phyloP scores from a whole-genome alignment of 2,888 invertebrate species.

The Polyommatus iphigenia region DNA sequence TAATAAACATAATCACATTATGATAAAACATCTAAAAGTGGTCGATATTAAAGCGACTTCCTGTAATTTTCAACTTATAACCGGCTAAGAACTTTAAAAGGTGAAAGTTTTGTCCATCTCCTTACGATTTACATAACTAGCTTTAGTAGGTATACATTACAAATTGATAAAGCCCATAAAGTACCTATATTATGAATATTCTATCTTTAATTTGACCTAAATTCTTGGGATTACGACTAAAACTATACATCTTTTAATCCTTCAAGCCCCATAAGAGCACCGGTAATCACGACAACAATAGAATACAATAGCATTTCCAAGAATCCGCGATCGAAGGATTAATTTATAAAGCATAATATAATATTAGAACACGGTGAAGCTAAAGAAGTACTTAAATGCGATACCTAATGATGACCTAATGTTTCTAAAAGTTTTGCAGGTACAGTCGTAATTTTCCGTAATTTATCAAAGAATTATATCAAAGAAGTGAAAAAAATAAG shows the following conservation, averaged over 20 bases:
- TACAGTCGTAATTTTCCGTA: too few relatives aligned
- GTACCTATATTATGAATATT: not conserved
- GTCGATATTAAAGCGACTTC: not conserved
- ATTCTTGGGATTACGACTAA: not conserved
- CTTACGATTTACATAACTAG: not conserved
- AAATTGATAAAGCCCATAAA: not conserved
- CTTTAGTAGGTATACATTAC: not conserved
- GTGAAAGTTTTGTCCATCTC: slow-evolving; percentile 16
- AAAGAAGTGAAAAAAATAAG: too few relatives aligned
- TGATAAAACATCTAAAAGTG: slow-evolving; percentile 3
- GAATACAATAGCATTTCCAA: too few relatives aligned
- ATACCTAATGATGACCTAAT: too few relatives aligned
- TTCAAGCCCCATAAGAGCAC: too few relatives aligned
- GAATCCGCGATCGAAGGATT: too few relatives aligned
- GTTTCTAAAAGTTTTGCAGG: too few relatives aligned
- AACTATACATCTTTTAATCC: not conserved
- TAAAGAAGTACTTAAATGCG: too few relatives aligned
- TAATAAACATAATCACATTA: slow-evolving; percentile 5
- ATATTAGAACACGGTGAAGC: too few relatives aligned
- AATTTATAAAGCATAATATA: too few relatives aligned
- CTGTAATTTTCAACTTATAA: slow-evolving; percentile 3
- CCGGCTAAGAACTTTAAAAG: slow-evolving; percentile 7
- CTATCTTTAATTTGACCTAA: not conserved
- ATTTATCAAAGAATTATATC: too few relatives aligned
- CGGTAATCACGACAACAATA: too few relatives aligned